Conservation (phyloP, 2,113 vertebrate species). For the Eleginops maclovinus region DNA sequence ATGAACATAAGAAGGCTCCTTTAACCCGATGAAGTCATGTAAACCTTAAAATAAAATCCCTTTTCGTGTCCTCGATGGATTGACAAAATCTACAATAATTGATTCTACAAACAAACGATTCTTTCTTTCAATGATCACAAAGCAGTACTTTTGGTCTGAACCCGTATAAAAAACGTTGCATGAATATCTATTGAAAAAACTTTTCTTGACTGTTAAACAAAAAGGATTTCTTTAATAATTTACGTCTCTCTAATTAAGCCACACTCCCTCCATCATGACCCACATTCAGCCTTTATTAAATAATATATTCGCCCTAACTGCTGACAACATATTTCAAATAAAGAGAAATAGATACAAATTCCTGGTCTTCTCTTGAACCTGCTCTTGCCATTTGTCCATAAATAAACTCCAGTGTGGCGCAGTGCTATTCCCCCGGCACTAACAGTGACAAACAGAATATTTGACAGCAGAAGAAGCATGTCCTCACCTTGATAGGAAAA, state of each 20-base stretch:
- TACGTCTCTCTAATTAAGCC: not conserved
- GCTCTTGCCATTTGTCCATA: not conserved
- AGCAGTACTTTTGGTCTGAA: not conserved
- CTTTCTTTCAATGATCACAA: not conserved
- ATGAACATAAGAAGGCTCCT: too few species aligned
- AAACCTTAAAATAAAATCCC: too few species aligned
- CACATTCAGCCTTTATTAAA: not conserved
- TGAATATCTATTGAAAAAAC: not conserved
- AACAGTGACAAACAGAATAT: not conserved
- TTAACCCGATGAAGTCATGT: too few species aligned
- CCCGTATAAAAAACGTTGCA: not conserved
- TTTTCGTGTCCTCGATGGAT: too few species aligned
- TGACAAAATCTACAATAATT: not conserved
- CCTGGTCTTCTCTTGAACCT: not conserved
- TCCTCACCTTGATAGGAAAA: constrained; percentile 3
- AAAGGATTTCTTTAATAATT: not conserved
- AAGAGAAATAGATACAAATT: not conserved
- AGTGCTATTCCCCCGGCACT: not conserved
- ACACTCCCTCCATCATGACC: not conserved
- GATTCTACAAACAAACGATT: not conserved
- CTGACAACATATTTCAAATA: not conserved
- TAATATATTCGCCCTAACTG: not conserved
- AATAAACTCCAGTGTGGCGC: not conserved
- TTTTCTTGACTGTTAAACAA: not conserved
- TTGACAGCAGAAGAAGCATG: not conserved